Percentiles rank a stretch among this genome's conserved stretches.
Conservation (phyloP, 2,888 invertebrate species). For the Cistogaster globosa region DNA sequence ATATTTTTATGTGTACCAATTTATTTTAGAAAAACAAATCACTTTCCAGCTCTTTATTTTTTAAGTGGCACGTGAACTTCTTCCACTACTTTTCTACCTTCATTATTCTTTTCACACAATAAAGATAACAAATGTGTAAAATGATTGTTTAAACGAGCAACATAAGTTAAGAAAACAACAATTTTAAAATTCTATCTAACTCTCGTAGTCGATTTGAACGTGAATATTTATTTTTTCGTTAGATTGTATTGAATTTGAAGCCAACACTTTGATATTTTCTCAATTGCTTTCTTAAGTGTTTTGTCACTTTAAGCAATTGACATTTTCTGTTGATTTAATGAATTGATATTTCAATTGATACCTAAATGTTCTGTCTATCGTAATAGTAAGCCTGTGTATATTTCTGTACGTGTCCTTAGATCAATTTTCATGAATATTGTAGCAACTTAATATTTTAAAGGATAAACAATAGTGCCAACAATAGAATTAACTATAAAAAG, state of each 20-base stretch:
- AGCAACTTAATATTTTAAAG: conserved; percentile 39
- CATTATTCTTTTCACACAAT: background rate
- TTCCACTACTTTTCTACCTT: too few relatives aligned
- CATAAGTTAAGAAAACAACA: background rate
- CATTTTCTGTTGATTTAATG: conserved; percentile 69
- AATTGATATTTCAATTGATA: conserved; percentile 69
- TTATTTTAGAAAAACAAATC: too few relatives aligned
- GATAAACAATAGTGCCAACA: background rate
- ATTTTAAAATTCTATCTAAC: conserved; percentile 9
- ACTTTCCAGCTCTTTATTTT: too few relatives aligned
- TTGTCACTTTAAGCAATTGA: conserved; percentile 70
- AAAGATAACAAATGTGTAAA: too few relatives aligned
- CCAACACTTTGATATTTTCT: conserved; percentile 41
- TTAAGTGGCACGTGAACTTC: too few relatives aligned
- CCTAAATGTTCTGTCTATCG: conserved; percentile 5
- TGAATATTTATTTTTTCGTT: conserved; percentile 6
- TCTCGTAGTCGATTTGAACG: conserved; percentile 7
- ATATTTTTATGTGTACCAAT: too few relatives aligned
- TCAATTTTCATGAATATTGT: conserved; percentile 42
- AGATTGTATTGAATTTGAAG: background rate
- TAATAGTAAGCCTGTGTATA: conserved; percentile 2
- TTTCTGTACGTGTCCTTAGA: conserved; percentile 31
- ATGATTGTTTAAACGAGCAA: too few relatives aligned
- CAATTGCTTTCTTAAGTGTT: conserved; percentile 65
- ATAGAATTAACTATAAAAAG: background rate